A percentile compares a stretch with the other conserved stretches of the same genome.
phyloP scores from a whole-genome alignment of 2,113 vertebrate species.

The Puntigrus tetrazona region DNA sequence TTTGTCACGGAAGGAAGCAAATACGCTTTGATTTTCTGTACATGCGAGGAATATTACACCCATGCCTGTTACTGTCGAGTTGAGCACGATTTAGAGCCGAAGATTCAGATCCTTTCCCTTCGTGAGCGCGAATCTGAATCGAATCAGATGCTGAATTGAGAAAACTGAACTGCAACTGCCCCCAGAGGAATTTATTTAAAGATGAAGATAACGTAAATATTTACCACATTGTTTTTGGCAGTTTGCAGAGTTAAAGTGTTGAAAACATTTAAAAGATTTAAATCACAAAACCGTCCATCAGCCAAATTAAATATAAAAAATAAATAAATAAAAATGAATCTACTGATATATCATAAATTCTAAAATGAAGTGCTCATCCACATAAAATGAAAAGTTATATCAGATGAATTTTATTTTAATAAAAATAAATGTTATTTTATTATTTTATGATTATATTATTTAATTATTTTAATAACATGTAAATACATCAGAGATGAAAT shows the following conservation, averaged over 20 bases:
- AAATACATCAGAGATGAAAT: background rate
- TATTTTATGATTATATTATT: too few species aligned
- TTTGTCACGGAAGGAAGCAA: conserved; percentile 35
- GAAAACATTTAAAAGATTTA: background rate
- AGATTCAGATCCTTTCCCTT: background rate
- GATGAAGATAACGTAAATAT: background rate
- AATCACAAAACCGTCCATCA: background rate
- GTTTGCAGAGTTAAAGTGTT: background rate
- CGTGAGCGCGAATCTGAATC: background rate
- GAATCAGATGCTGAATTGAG: background rate
- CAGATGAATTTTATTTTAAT: background rate
- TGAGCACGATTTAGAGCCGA: background rate
- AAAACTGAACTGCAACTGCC: background rate
- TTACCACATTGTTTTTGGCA: background rate
- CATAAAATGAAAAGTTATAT: background rate
- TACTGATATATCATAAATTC: background rate
- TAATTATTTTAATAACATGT: background rate
- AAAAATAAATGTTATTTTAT: too few species aligned
- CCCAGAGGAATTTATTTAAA: background rate
- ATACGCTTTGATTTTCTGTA: conserved; percentile 48
- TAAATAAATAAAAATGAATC: background rate
- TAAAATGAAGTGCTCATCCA: background rate
- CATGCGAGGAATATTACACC: conserved; percentile 53
- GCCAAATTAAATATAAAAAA: background rate
- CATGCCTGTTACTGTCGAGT: conserved; percentile 39